Percentiles rank a stretch among this genome's conserved stretches.
These are phyloP conservation scores for Pristionchus mayeri DNA, from an alignment of 2,888 invertebrate genomes.

Conservation along the genomic window DNA sequence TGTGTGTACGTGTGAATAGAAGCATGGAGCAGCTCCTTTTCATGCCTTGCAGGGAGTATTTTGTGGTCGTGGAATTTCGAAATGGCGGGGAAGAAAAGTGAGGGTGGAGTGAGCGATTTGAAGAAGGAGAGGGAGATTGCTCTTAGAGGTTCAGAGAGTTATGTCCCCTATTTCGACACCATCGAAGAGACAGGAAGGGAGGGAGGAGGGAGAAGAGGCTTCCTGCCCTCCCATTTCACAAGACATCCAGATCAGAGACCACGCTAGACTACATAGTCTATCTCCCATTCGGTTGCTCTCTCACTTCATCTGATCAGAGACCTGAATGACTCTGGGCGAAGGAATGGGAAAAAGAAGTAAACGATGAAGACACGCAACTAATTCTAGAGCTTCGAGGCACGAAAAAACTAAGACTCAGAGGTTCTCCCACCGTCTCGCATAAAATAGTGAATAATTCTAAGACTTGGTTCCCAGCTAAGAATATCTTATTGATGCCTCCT, in stretches of 20 bases:
- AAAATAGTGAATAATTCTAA: too few relatives aligned
- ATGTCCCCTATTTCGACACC: slow-evolving; percentile 14
- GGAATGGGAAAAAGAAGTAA: neutral
- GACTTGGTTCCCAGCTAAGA: too few relatives aligned
- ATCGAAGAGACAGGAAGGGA: neutral
- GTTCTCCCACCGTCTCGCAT: too few relatives aligned
- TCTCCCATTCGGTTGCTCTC: neutral
- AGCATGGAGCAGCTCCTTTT: neutral
- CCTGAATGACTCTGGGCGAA: neutral
- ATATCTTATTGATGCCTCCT: too few relatives aligned
- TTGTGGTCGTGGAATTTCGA: neutral
- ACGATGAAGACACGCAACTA: neutral
- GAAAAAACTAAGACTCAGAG: neutral
- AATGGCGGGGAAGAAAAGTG: neutral
- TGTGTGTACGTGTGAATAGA: neutral
- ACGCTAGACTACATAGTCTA: too few relatives aligned
- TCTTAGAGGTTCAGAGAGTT: slow-evolving; percentile 1
- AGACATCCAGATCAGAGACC: neutral
- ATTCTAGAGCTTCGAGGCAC: neutral
- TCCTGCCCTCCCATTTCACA: neutral
- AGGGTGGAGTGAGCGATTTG: neutral
- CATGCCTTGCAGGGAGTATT: neutral
- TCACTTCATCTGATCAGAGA: neutral
- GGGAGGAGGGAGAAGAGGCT: neutral
- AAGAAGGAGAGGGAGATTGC: slow-evolving; percentile 20